A percentile compares a stretch with the other conserved stretches of the same genome.
Evolutionary conservation across 2,888 invertebrate genomes (phyloP).

Genomic region (Enchytraeus crypticus): DNA sequence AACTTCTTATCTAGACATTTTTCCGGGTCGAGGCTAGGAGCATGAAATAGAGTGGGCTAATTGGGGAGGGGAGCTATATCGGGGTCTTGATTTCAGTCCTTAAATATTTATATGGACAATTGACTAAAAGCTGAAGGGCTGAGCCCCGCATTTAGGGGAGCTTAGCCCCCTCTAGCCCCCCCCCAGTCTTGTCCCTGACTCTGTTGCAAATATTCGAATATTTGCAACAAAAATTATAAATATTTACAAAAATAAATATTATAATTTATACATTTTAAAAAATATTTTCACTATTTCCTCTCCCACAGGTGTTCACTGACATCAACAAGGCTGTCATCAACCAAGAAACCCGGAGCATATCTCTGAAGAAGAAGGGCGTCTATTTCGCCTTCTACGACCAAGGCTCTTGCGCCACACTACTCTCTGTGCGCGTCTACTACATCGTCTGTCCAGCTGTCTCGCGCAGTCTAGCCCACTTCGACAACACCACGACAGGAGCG

Average conservation of each 20-base stretch:
- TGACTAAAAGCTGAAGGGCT: too few species aligned
- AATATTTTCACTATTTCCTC: not conserved
- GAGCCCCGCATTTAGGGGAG: too few species aligned
- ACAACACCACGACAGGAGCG: constrained; percentile 83
- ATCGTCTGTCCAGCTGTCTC: constrained; percentile 85
- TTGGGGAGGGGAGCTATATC: too few species aligned
- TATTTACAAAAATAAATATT: too few species aligned
- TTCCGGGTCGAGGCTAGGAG: too few species aligned
- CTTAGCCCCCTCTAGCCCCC: not conserved
- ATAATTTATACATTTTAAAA: not conserved
- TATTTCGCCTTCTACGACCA: constrained; percentile 97
- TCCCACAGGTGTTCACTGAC: constrained; percentile 78
- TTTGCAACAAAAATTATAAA: too few species aligned
- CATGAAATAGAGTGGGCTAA: too few species aligned
- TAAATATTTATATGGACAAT: too few species aligned
- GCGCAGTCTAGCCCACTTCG: constrained; percentile 83
- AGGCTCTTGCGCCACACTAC: constrained; percentile 90
- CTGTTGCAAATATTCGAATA: not conserved
- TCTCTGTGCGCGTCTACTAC: constrained; percentile 84
- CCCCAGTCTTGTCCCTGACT: not conserved
- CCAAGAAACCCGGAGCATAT: constrained; percentile 48
- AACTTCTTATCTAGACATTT: too few species aligned
- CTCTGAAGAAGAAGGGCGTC: constrained; percentile 86
- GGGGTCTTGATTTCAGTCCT: too few species aligned
- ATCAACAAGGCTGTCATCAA: constrained; percentile 60